Percentiles rank a stretch among this genome's conserved stretches.
phyloP scores from a whole-genome alignment of 2,888 invertebrate species.

The Drosophila kambysellisi region DNA sequence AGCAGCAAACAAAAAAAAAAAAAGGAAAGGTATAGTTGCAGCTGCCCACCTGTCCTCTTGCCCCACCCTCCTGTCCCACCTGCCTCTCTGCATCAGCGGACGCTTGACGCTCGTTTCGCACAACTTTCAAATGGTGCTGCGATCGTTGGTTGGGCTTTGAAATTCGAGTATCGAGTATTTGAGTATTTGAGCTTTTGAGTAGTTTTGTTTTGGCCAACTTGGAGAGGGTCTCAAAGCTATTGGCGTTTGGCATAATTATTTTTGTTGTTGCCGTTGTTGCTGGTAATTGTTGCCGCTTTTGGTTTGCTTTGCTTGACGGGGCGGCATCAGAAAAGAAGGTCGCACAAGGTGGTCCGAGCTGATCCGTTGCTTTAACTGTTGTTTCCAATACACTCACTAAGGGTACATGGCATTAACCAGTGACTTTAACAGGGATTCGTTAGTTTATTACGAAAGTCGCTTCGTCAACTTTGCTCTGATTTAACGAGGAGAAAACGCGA shows the following conservation, averaged over 20 bases:
- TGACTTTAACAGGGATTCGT: background rate
- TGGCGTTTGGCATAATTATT: conserved; percentile 76
- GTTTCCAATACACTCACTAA: conserved; percentile 26
- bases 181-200: conserved; percentile 43
- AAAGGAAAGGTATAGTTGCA: conserved; percentile 61
- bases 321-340: conserved; percentile 80
- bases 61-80: conserved; percentile 8
- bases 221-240: conserved; percentile 55
- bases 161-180: conserved; percentile 64
- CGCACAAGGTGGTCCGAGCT: conserved; percentile 82
- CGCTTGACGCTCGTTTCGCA: conserved; percentile 64
- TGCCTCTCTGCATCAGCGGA: conserved; percentile 7
- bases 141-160: conserved; percentile 52
- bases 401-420: background rate
- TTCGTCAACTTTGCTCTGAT: background rate
- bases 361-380: conserved; percentile 42
- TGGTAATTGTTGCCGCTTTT: conserved; percentile 74
- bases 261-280: conserved; percentile 40
- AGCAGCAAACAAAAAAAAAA: conserved; percentile 22
- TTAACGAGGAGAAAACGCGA: background rate
- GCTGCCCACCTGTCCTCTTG: conserved; percentile 37
- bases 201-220: conserved; percentile 36
- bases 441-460: background rate
- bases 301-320: conserved; percentile 52
- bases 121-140: conserved; percentile 71